Evolutionary conservation across 2,888 invertebrate species (phyloP).

Genomic region (Hylaea fasciaria): DNA sequence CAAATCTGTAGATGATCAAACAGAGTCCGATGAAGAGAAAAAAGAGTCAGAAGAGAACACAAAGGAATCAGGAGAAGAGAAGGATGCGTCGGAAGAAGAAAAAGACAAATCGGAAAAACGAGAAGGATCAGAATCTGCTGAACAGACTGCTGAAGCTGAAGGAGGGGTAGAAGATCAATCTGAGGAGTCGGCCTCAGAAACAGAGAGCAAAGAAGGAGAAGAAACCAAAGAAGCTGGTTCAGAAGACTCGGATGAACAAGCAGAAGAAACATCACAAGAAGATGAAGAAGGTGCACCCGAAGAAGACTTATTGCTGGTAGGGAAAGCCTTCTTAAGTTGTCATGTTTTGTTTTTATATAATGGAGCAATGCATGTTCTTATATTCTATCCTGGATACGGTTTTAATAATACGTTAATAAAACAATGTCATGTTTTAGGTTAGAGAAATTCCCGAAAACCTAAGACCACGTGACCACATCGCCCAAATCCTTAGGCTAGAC

Average conservation of each 20-base stretch:
- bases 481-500: conserved; percentile 91
- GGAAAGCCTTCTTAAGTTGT: conserved; percentile 31
- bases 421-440: conserved; percentile 87
- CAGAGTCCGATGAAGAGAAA: conserved; percentile 46
- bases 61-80: conserved; percentile 45
- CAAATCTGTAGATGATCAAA: conserved; percentile 53
- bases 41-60: conserved; percentile 47
- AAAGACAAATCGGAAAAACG: conserved; percentile 41
- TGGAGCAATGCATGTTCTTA: too few species aligned
- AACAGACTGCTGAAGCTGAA: conserved; percentile 48
- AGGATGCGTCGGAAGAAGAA: conserved; percentile 57
- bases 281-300: conserved; percentile 79
- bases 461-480: conserved; percentile 91
- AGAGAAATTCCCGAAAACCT: conserved; percentile 91
- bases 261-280: conserved; percentile 45
- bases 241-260: conserved; percentile 55
- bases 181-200: conserved; percentile 57
- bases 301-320: conserved; percentile 87
- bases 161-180: conserved; percentile 48
- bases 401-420: too few species aligned
- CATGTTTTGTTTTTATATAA: neutral
- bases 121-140: conserved; percentile 52
- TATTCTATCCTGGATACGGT: too few species aligned
- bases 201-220: conserved; percentile 46
- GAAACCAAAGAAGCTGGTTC: conserved; percentile 51